A percentile compares a stretch with the other conserved stretches of the same genome.
Conservation (phyloP, 2,888 invertebrate genomes). For the Acronicta aceris region DNA sequence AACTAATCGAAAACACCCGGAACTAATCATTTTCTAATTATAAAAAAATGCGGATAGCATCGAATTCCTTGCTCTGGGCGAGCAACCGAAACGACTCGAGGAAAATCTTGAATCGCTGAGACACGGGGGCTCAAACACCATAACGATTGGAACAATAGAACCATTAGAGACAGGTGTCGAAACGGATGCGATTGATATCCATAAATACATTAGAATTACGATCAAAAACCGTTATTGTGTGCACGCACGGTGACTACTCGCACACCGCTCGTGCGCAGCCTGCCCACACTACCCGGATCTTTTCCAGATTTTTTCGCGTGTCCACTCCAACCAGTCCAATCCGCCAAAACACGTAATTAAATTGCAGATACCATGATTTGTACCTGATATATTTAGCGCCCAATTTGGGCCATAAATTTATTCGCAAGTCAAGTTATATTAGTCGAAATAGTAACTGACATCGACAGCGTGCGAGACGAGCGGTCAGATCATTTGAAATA, state of each 20-base stretch:
- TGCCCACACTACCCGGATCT: constrained; percentile 71
- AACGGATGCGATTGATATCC: constrained; percentile 44
- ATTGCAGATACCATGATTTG: constrained; percentile 50
- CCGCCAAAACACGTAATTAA: constrained; percentile 65
- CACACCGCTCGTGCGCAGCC: constrained; percentile 33
- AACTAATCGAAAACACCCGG: constrained; percentile 86
- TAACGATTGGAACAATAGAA: constrained; percentile 57
- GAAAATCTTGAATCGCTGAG: constrained; percentile 60
- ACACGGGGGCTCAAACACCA: constrained; percentile 44
- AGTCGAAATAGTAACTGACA: constrained; percentile 51
- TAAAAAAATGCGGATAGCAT: constrained; percentile 78
- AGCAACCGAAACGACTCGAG: constrained; percentile 64
- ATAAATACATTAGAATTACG: constrained; percentile 49
- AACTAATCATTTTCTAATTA: constrained; percentile 86
- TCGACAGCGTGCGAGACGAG: constrained; percentile 25
- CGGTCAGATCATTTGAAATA: constrained; percentile 51
- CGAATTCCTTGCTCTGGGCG: constrained; percentile 67
- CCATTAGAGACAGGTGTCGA: constrained; percentile 56
- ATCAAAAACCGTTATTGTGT: constrained; percentile 37
- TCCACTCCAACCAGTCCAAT: constrained; percentile 55
- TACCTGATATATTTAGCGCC: constrained; percentile 49
- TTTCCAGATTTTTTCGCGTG: constrained; percentile 65
- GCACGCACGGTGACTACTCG: constrained; percentile 47
- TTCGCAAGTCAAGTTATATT: constrained; percentile 39
- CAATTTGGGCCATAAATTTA: constrained; percentile 43